Percentiles rank a stretch among this genome's conserved stretches.
Evolutionary conservation across 2,113 vertebrate species (phyloP).

Genomic region (Toxotes jaculatrix): DNA sequence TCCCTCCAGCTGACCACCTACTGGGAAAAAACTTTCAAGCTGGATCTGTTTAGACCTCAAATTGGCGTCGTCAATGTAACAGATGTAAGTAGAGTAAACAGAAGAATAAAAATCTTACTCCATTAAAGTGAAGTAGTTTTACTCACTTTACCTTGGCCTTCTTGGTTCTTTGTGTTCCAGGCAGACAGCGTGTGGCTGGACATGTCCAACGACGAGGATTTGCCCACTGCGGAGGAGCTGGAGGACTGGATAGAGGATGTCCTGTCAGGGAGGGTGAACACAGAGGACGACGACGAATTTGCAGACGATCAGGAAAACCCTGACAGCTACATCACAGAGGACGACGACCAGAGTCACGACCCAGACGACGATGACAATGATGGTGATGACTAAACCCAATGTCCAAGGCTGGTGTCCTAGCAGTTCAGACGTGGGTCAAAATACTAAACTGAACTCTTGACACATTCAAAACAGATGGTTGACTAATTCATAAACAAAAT

Average conservation of each 20-base stretch:
- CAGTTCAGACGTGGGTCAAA: background rate
- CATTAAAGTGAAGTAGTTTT: background rate
- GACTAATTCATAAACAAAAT: background rate
- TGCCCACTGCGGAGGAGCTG: conserved; percentile 92
- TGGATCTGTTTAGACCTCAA: conserved; percentile 95
- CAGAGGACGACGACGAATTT: conserved; percentile 90
- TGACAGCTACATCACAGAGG: conserved; percentile 58
- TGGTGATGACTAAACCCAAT: conserved; percentile 43
- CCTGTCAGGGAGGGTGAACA: conserved; percentile 96
- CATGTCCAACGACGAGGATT: conserved; percentile 92
- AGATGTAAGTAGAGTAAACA: conserved; percentile 87
- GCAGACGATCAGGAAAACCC: conserved; percentile 68
- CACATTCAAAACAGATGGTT: conserved; percentile 1
- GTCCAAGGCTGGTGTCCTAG: background rate
- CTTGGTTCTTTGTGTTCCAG: conserved; percentile 70
- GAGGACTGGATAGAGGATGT: conserved; percentile 99
- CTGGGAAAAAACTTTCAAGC: conserved; percentile 98
- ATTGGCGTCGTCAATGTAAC: conserved; percentile 98
- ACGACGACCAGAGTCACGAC: conserved; percentile 55
- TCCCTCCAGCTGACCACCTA: conserved; percentile 93
- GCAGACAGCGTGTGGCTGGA: conserved; percentile 98
- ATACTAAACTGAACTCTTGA: background rate
- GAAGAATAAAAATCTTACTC: background rate
- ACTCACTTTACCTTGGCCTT: background rate
- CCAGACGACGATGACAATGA: conserved; percentile 82